Percentiles rank a stretch among this genome's conserved stretches.
Conservation (phyloP, 2,797 vertebrate species). For the Ataeniobius toweri region DNA sequence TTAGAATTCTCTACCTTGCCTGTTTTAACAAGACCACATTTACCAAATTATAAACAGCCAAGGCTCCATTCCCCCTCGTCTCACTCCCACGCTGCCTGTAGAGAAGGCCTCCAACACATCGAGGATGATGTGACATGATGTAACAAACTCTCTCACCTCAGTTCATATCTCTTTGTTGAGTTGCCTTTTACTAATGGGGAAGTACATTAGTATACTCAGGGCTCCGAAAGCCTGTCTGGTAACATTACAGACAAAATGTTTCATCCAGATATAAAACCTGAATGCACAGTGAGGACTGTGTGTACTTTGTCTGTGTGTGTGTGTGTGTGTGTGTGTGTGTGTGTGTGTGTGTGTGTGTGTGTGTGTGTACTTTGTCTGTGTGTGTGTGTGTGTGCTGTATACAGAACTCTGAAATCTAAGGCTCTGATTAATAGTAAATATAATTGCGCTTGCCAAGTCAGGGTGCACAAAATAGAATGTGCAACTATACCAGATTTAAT, state of each 20-base stretch:
- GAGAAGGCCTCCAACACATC: conserved; percentile 43
- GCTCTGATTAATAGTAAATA: neutral
- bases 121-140: conserved; percentile 57
- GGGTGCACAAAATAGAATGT: neutral
- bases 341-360: neutral
- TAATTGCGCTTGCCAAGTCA: neutral
- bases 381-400: neutral
- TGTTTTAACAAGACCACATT: conserved; percentile 28
- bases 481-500: neutral
- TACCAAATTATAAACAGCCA: conserved; percentile 59
- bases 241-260: conserved; percentile 57
- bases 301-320: neutral
- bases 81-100: conserved; percentile 59
- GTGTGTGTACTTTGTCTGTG: neutral
- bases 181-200: conserved; percentile 57
- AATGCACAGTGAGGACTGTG: conserved; percentile 27
- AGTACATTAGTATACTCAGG: conserved; percentile 49
- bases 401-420: neutral
- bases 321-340: neutral
- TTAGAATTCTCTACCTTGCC: neutral
- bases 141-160: conserved; percentile 52
- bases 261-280: conserved; percentile 54
- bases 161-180: conserved; percentile 55
- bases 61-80: conserved; percentile 53
- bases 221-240: conserved; percentile 50